Conservation (phyloP, 2,113 vertebrate genomes). For the Microtus montanus region DNA sequence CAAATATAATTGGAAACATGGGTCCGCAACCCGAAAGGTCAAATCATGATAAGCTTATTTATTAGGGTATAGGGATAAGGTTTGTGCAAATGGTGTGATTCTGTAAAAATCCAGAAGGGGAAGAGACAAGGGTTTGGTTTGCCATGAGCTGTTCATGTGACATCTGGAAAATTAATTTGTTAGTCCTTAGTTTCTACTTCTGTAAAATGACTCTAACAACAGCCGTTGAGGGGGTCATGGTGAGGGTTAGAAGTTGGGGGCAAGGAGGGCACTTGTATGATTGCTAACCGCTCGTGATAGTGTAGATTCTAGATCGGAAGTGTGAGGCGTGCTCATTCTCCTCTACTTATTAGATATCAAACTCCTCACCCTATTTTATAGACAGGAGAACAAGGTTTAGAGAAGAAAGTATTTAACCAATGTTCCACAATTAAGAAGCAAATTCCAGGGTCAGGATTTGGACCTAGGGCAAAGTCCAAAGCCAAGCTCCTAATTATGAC, state of each 20-base stretch:
- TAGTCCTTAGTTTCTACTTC: neutral
- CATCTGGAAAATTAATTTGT: neutral
- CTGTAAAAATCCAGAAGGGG: neutral
- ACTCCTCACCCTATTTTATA: neutral
- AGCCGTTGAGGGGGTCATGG: neutral
- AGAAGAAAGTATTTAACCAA: slow-evolving; percentile 28
- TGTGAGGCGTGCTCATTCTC: neutral
- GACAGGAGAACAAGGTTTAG: neutral
- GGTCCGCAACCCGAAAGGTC: neutral
- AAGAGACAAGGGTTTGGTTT: neutral
- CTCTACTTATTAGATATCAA: neutral
- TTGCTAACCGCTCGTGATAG: neutral
- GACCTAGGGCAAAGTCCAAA: neutral
- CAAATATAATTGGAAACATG: neutral
- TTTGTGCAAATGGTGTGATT: neutral
- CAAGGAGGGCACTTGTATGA: neutral
- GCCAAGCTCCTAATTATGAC: neutral
- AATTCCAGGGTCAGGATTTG: slow-evolving; percentile 39
- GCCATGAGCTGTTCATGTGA: neutral
- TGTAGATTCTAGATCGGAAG: neutral
- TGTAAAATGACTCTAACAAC: neutral
- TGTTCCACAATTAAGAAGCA: slow-evolving; percentile 24
- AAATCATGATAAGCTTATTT: neutral
- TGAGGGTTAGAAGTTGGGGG: slow-evolving; percentile 1
- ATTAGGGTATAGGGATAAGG: too few relatives aligned